These are phyloP conservation scores for Microtus pennsylvanicus DNA, from an alignment of 2,113 vertebrate species.

Conservation along the genomic window DNA sequence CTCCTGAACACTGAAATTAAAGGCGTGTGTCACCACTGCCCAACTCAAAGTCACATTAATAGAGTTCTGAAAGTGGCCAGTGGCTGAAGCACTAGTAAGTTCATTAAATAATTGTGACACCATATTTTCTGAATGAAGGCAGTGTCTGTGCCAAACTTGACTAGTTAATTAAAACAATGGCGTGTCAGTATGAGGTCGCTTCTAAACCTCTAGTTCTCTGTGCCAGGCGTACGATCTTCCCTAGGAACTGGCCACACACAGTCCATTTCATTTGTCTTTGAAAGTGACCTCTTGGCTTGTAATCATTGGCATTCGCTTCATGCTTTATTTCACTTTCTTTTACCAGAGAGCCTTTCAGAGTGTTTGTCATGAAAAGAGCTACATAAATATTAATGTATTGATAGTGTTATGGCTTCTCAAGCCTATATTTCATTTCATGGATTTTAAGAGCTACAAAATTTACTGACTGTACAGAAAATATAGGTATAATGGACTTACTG, in stretches of 20 bases:
- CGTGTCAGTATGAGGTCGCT: background rate
- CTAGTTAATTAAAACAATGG: slow-evolving; percentile 21
- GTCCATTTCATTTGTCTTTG: slow-evolving; percentile 75
- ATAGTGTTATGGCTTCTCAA: slow-evolving; percentile 85
- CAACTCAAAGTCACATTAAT: slow-evolving; percentile 20
- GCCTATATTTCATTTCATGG: slow-evolving; percentile 86
- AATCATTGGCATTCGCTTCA: slow-evolving; percentile 78
- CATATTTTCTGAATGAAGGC: background rate
- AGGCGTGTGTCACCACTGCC: background rate
- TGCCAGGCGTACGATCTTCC: background rate
- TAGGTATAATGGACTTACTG: slow-evolving; percentile 85
- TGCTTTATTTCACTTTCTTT: slow-evolving; percentile 84
- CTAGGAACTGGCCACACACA: slow-evolving; percentile 65
- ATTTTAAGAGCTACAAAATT: slow-evolving; percentile 87
- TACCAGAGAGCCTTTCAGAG: slow-evolving; percentile 80
- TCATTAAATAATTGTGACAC: background rate
- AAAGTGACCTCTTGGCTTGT: slow-evolving; percentile 79
- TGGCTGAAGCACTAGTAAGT: background rate
- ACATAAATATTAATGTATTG: slow-evolving; percentile 90
- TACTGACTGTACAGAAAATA: slow-evolving; percentile 87
- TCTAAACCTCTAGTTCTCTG: background rate
- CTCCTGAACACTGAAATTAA: background rate
- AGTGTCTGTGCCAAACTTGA: background rate
- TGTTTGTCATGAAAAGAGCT: slow-evolving; percentile 86
- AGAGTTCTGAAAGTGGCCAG: background rate